Conservation (phyloP, 1,140 invertebrate species). For the Andrena cerasifolii region DNA sequence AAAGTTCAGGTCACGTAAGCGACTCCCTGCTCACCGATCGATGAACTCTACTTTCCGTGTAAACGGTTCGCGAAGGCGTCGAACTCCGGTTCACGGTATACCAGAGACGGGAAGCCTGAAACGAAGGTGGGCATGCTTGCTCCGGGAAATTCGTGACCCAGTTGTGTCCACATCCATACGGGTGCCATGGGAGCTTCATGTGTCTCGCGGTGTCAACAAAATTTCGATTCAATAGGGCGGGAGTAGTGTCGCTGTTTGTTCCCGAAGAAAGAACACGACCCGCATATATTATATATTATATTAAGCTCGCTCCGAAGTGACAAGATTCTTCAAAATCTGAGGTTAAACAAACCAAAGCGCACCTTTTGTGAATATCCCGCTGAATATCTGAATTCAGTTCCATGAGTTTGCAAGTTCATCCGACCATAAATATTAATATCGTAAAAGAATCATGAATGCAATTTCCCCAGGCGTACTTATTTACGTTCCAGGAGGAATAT, state of each 20-base stretch:
- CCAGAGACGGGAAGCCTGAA: slow-evolving; percentile 31
- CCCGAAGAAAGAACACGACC: background rate
- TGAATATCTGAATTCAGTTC: too few species aligned
- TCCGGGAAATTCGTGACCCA: slow-evolving; percentile 27
- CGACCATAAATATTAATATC: slow-evolving; percentile 33
- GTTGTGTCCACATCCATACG: background rate
- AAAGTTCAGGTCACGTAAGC: slow-evolving; percentile 68
- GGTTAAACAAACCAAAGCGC: too few species aligned
- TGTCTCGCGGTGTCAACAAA: background rate
- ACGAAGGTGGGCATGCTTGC: background rate
- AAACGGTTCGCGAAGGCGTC: slow-evolving; percentile 55
- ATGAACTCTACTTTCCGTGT: slow-evolving; percentile 65
- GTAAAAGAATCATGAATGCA: slow-evolving; percentile 9
- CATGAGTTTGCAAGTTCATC: background rate
- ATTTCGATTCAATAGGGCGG: background rate
- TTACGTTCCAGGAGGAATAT: background rate
- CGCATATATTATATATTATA: too few species aligned
- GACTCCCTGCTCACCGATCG: slow-evolving; percentile 50
- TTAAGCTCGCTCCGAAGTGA: background rate
- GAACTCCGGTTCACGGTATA: slow-evolving; percentile 3
- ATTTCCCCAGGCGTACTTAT: slow-evolving; percentile 18
- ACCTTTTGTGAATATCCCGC: too few species aligned
- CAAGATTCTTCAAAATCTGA: background rate
- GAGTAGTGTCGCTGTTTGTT: background rate
- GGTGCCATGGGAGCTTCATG: background rate